A percentile compares a stretch with the other conserved stretches of the same genome.
These are phyloP conservation scores for Macrobrachium rosenbergii DNA, from an alignment of 1,140 invertebrate genomes.

Conservation along the genomic window DNA sequence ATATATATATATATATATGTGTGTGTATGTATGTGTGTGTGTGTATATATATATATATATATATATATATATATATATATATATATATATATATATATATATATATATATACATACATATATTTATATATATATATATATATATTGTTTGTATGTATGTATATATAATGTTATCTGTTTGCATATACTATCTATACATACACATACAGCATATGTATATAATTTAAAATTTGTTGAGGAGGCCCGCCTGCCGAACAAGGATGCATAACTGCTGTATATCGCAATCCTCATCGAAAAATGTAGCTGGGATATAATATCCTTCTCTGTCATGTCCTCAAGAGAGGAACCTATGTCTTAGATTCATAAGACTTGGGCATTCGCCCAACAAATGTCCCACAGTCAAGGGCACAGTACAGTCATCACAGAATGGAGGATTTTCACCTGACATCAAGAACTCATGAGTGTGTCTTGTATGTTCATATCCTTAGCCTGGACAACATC, in stretches of 20 bases:
- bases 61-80: not conserved
- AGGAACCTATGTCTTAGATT: no score
- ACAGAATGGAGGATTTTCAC: not conserved
- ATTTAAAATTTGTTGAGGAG: no score
- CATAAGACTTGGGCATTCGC: no score
- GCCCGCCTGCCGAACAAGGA: no score
- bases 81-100: not conserved
- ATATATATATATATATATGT: not conserved
- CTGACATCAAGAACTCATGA: not conserved
- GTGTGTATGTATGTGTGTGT: not conserved
- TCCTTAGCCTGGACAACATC: no score
- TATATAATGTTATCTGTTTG: no score
- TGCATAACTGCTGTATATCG: no score
- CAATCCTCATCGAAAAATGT: no score
- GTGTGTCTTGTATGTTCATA: not conserved
- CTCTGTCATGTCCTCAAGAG: no score
- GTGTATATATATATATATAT: not conserved
- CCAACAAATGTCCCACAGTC: not conserved
- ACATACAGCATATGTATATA: not conserved
- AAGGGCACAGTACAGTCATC: not conserved
- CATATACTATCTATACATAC: not conserved
- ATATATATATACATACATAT: slow-evolving; percentile 5
- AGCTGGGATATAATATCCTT: no score
- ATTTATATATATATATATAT: slow-evolving; percentile 9
- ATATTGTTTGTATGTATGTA: no score